Base-by-base conservation (phyloP, 2,888 invertebrate species). In the Tiphia femorata region DNA sequence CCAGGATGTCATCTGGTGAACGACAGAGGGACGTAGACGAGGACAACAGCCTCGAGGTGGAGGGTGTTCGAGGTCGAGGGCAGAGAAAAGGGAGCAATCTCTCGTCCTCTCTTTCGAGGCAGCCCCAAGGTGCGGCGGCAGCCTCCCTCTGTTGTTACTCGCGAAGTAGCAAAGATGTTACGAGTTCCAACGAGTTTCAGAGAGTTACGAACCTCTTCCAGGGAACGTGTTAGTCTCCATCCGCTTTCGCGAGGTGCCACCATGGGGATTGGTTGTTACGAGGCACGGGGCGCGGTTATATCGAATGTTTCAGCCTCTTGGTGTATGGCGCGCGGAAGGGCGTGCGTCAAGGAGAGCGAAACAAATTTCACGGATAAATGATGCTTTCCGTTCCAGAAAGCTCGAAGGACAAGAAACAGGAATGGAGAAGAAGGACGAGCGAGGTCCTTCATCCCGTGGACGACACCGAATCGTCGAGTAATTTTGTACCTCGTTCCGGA, bases 171-270 rank as follows among this genome's bases (percentile, higher is more conserved):
- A 58, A 70, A 70, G 67, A 73, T 66, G 72, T 73, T 73, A 65
- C 62, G 66, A 73, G 68, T 71, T 71, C 53, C 66, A 68, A 72
- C 68, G 71, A 72, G 70, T 70, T 73, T 57, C 62, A 59, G 49
- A 44, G 62, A 70, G 70, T 70, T 70, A 70, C 64, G 60, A 62
- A 70, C 55, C 58, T 55, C 64, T 58, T 50, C 19, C 48, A 19
- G 38, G 41, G 23, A n/a, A 47, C 58, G 55, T 53, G 69, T 62
- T 69, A 56, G 54, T 64, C 64, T 50, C 66, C 51, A 50, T 50
- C 57, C 46, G 61, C 61, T 66, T 61, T 64, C 58, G 54, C 55
- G 49, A 58, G 56, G 42, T 35, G 56, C 49, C 55, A 57, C 47
- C 64, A 14, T 35, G 64, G 70, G 70, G 62, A 64, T 70, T 62